Conservation (phyloP, 2,888 invertebrate species). For the Microlaimidae sp. region DNA sequence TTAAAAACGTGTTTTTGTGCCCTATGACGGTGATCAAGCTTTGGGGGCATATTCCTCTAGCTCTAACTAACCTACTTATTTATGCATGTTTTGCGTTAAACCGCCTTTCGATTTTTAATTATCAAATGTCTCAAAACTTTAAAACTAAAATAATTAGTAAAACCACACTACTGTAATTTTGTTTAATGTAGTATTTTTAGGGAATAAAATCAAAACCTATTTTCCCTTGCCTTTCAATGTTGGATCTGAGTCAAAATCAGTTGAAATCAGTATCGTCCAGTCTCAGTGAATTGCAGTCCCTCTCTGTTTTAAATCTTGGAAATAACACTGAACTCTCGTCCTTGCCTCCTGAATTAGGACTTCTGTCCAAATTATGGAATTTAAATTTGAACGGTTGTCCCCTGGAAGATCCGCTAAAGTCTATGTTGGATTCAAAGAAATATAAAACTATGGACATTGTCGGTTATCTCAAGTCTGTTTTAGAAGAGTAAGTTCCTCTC, state of each 20-base stretch:
- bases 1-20: no score
- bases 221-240: constrained; percentile 80
- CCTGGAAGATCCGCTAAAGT: constrained; percentile 65
- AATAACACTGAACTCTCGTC: constrained; percentile 47
- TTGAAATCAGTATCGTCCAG: constrained; percentile 60
- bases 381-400: constrained; percentile 74
- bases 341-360: constrained; percentile 82
- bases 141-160: no score
- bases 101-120: no score
- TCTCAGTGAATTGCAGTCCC: constrained; percentile 62
- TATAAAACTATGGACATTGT: constrained; percentile 84
- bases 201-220: constrained; percentile 44
- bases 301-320: constrained; percentile 83
- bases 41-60: no score
- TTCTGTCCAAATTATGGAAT: constrained; percentile 85
- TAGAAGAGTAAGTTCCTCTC: constrained; percentile 44
- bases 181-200: constrained; percentile 15
- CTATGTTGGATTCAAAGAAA: constrained; percentile 73
- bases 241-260: constrained; percentile 77
- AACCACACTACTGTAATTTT: no score
- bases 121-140: no score
- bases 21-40: no score
- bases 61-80: no score
- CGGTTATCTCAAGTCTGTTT: constrained; percentile 62
- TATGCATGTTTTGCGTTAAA: no score